Evolutionary conservation across 2,888 invertebrate species (phyloP).

Genomic region (Pachliopta kotzebuea): DNA sequence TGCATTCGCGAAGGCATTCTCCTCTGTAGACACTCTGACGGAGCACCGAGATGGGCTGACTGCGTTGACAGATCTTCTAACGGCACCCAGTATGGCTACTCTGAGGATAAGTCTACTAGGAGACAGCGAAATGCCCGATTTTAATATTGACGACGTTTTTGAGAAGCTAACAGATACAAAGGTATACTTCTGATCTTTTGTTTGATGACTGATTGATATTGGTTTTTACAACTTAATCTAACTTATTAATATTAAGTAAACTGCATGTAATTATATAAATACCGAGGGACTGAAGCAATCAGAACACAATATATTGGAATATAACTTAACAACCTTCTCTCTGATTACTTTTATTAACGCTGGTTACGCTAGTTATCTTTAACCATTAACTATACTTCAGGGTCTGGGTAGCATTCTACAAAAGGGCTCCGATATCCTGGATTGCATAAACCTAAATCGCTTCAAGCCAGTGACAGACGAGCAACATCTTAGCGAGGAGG

Average conservation of each 20-base stretch:
- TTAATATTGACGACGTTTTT: slow-evolving; percentile 53
- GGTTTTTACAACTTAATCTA: no score
- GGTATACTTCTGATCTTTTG: slow-evolving; percentile 37
- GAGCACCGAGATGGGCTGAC: slow-evolving; percentile 51
- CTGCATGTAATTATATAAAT: no score
- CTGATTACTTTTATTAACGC: no score
- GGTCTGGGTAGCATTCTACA: slow-evolving; percentile 71
- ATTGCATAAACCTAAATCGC: slow-evolving; percentile 82
- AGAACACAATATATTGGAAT: no score
- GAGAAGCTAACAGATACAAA: slow-evolving; percentile 56
- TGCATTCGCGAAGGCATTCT: slow-evolving; percentile 57
- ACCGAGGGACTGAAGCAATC: no score
- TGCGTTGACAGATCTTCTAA: slow-evolving; percentile 48
- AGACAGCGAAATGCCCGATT: slow-evolving; percentile 39
- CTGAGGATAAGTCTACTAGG: slow-evolving; percentile 45
- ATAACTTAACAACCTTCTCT: no score
- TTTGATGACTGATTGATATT: no score
- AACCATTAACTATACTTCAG: slow-evolving; percentile 35
- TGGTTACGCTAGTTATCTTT: background rate
- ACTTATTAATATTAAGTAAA: no score
- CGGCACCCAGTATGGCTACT: slow-evolving; percentile 45
- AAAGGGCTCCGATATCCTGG: slow-evolving; percentile 80
- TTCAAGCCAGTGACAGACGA: slow-evolving; percentile 76
- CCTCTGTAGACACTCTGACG: slow-evolving; percentile 49
- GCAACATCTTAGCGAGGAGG: slow-evolving; percentile 76